A percentile compares a stretch with the other conserved stretches of the same genome.
Conservation (phyloP, 2,113 vertebrate species). For the Menura novaehollandiae region DNA sequence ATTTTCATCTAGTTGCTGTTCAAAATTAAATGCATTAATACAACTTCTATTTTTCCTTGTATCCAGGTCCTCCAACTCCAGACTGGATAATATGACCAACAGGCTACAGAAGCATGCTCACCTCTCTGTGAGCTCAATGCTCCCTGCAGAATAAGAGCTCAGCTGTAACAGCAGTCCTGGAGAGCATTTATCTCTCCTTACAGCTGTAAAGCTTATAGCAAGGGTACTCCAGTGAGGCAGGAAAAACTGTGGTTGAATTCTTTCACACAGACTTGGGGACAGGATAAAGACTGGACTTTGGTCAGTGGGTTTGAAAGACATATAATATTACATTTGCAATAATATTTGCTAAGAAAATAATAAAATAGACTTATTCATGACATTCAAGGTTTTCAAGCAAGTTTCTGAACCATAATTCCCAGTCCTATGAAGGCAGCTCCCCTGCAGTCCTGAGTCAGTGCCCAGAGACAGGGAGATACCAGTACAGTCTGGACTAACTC, state of each 20-base stretch:
- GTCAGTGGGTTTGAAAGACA: not conserved
- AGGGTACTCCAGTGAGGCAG: not conserved
- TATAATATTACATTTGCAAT: not conserved
- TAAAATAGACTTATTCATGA: not conserved
- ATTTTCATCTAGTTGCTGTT: not conserved
- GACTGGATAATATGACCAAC: not conserved
- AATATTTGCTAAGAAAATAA: not conserved
- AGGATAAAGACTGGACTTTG: not conserved
- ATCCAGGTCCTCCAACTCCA: not conserved
- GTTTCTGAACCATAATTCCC: not conserved
- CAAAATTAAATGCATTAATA: not conserved
- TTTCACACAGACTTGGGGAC: rapidly evolving
- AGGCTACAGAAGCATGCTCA: not conserved
- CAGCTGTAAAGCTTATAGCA: not conserved
- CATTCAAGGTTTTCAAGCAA: not conserved
- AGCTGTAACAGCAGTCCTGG: not conserved
- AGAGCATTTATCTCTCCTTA: not conserved
- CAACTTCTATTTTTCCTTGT: not conserved
- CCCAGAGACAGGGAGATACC: not conserved
- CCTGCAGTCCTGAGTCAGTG: not conserved
- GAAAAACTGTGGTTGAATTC: not conserved
- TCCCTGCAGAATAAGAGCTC: not conserved
- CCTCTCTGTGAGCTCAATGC: not conserved
- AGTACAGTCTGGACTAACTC: not conserved
- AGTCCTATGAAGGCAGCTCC: not conserved